phyloP scores from a whole-genome alignment of 2,113 vertebrate species.

The Neogobius melanostomus region DNA sequence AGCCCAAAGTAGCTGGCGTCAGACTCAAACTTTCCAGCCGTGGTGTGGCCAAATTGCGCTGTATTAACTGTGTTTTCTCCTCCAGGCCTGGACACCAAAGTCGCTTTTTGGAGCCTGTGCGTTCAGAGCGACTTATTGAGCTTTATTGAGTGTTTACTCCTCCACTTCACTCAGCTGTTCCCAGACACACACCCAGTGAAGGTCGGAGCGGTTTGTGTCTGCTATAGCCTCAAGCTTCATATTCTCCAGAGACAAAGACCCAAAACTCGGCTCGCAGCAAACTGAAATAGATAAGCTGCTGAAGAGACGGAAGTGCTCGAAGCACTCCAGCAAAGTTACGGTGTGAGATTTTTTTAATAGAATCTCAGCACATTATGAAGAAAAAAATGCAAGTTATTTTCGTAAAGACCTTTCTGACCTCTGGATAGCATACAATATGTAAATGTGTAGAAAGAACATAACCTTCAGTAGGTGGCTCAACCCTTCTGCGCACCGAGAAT shows the following conservation, averaged over 20 bases:
- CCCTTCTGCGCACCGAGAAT: not conserved
- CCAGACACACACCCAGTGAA: not conserved
- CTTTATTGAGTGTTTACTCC: slow-evolving; percentile 11
- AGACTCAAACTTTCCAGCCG: slow-evolving; percentile 2
- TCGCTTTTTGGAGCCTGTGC: not conserved
- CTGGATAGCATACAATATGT: not conserved
- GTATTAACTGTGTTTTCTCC: slow-evolving; percentile 4
- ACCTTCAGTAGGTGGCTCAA: not conserved
- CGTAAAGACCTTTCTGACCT: not conserved
- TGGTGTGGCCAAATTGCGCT: slow-evolving; percentile 5
- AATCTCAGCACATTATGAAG: not conserved
- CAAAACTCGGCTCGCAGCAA: slow-evolving; percentile 1
- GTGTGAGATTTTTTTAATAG: not conserved
- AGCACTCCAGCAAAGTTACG: not conserved
- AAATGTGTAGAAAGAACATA: not conserved
- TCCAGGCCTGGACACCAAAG: not conserved
- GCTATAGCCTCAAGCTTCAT: slow-evolving; percentile 1
- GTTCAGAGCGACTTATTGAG: slow-evolving; percentile 8
- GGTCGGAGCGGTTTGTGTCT: not conserved
- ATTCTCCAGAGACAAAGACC: slow-evolving; percentile 1
- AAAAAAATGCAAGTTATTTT: not conserved
- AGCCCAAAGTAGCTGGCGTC: not conserved
- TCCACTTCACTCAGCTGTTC: slow-evolving; percentile 3
- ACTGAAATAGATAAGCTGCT: slow-evolving; percentile 2
- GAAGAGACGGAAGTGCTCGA: slow-evolving; percentile 3